Evolutionary conservation across 2,888 invertebrate genomes (phyloP), one percentile per base, ranked within the genome.

Genomic region (Epinotia nisella): DNA sequence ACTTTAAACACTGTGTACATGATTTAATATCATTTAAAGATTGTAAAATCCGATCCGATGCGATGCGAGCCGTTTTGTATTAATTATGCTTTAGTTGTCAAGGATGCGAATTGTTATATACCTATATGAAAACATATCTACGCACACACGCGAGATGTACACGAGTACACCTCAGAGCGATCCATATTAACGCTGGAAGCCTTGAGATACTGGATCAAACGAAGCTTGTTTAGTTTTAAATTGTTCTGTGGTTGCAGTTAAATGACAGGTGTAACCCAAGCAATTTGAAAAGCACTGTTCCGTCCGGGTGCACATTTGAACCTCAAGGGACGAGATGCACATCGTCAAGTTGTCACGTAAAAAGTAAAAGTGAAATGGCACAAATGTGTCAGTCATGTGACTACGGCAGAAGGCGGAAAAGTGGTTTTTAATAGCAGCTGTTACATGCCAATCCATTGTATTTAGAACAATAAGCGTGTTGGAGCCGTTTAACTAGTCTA

Each of bases 391-490:
- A 66, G 4, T 65, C 53, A 13, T 59, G n/a, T 58, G 45, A 66
- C 21, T 55, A 66, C 5, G 66, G 7, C 19, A 21, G 15, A 58
- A 56, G 49, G 62, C 49, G 49, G 62, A 49, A 62, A 62, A 62
- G 49, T 11, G 49, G 3, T 62, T 29, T 62, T 49, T 62, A 62
- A 49, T 62, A 49, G 24, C 49, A n/a, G 49, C 45, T 0, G 62
- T 62, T 62, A 62, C 45, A 49, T 21, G 62, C 49, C 49, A 62
- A 62, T 62, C 49, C 49, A 62, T 62, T 62, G 62, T 62, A 62
- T 62, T 62, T 62, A 49, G 49, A 62, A 62, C 62, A 62, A 61
- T 61, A 61, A 62, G 5, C 24, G 29, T 58, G 58, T 58, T 58
- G 49, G 49, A 49, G 49, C n/a, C 49, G 15, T 29, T 21, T 21